Conservation (phyloP, 1,140 invertebrate genomes). For the Oncopodura yosiiana region DNA sequence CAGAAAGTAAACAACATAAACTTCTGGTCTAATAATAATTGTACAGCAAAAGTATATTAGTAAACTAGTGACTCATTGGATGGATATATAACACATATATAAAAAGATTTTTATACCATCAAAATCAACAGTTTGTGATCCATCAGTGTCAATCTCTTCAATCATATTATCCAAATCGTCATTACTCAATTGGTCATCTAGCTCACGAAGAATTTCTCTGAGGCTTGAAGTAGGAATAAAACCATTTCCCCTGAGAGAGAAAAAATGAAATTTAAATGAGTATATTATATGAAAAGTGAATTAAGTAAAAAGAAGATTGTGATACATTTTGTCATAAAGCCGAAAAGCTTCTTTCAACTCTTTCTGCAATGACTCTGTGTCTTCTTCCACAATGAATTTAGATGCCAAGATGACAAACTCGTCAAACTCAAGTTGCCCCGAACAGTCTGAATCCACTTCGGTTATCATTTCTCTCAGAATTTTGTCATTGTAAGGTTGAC, state of each 20-base stretch:
- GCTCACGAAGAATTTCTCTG: constrained; percentile 61
- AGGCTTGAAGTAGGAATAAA: constrained; percentile 71
- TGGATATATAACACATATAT: background rate
- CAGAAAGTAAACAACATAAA: too few relatives aligned
- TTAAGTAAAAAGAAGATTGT: constrained; percentile 36
- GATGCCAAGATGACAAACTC: constrained; percentile 33
- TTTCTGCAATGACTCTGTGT: constrained; percentile 65
- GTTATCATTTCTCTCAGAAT: constrained; percentile 89
- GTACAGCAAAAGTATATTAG: too few relatives aligned
- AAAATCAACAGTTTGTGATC: constrained; percentile 72
- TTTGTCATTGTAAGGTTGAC: constrained; percentile 90
- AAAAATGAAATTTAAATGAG: background rate
- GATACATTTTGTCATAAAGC: constrained; percentile 62
- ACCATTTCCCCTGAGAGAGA: constrained; percentile 55
- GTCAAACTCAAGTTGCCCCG: constrained; percentile 40
- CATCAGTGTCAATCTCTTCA: constrained; percentile 68
- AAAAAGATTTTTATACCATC: constrained; percentile 11
- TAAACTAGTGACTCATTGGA: too few relatives aligned
- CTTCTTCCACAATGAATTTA: constrained; percentile 47
- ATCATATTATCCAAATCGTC: constrained; percentile 77
- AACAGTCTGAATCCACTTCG: constrained; percentile 91
- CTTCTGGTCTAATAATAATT: too few relatives aligned
- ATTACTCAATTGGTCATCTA: constrained; percentile 68
- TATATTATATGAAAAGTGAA: background rate
- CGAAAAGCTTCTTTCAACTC: constrained; percentile 65